A percentile compares a stretch with the other conserved stretches of the same genome.
Evolutionary conservation across 2,888 invertebrate genomes (phyloP).

Genomic region (Psylliodes chrysocephalus): DNA sequence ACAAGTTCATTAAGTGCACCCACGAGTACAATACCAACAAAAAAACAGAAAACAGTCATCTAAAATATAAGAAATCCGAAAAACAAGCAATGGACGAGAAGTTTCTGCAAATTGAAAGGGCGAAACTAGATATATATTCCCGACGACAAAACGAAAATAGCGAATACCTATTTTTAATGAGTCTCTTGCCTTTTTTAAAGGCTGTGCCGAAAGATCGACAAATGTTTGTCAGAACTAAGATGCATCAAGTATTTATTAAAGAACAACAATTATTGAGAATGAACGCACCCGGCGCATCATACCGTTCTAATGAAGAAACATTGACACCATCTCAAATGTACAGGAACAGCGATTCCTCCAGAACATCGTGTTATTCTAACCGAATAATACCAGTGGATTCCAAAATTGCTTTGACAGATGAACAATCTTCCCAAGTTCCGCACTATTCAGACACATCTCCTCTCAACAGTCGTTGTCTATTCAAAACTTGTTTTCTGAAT

Average conservation of each 20-base stretch:
- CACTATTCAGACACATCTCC: background rate
- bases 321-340: constrained; percentile 7
- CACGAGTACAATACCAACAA: background rate
- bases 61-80: constrained; percentile 15
- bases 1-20: constrained; percentile 6
- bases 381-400: background rate
- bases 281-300: background rate
- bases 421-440: background rate
- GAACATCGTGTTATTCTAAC: background rate
- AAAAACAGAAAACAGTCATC: constrained; percentile 1
- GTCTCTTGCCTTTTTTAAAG: constrained; percentile 33
- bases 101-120: constrained; percentile 28
- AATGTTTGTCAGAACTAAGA: constrained; percentile 31
- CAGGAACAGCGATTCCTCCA: constrained; percentile 12
- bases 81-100: constrained; percentile 17
- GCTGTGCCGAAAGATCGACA: constrained; percentile 21
- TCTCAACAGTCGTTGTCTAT: constrained; percentile 5
- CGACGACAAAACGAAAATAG: constrained; percentile 16
- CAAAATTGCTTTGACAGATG: background rate
- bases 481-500: background rate
- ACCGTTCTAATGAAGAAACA: background rate
- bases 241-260: constrained; percentile 37
- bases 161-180: constrained; percentile 32
- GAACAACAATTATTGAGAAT: constrained; percentile 27
- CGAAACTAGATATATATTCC: constrained; percentile 19